Conservation (phyloP, 2,113 vertebrate genomes). For the Falcunculus frontatus region DNA sequence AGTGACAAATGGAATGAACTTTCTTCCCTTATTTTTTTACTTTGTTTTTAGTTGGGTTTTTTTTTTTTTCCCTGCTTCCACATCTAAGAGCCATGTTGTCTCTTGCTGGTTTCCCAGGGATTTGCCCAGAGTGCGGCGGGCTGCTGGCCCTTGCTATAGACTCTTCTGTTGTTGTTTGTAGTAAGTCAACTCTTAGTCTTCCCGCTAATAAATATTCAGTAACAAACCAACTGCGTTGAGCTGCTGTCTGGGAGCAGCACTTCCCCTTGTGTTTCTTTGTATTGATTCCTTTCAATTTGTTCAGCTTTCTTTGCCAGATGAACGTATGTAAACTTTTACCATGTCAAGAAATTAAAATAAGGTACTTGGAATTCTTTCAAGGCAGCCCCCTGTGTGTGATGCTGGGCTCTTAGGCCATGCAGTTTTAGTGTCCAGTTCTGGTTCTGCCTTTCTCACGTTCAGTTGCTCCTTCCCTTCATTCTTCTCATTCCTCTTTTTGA, state of each 20-base stretch:
- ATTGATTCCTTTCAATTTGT: slow-evolving; percentile 55
- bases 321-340: slow-evolving; percentile 75
- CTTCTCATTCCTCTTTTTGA: neutral
- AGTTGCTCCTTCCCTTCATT: neutral
- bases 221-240: slow-evolving; percentile 70
- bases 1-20: slow-evolving; percentile 42
- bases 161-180: slow-evolving; percentile 66
- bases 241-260: slow-evolving; percentile 46
- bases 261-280: slow-evolving; percentile 65
- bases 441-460: neutral
- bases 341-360: slow-evolving; percentile 76
- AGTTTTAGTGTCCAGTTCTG: neutral
- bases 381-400: slow-evolving; percentile 30
- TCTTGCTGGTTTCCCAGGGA: slow-evolving; percentile 61
- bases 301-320: slow-evolving; percentile 31
- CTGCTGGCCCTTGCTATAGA: slow-evolving; percentile 10
- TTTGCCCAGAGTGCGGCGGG: neutral
- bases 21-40: neutral
- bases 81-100: slow-evolving; percentile 51
- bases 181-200: slow-evolving; percentile 68
- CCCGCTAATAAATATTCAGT: slow-evolving; percentile 70
- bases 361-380: slow-evolving; percentile 76
- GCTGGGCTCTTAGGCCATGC: neutral
- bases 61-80: neutral
- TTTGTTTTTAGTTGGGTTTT: neutral